Evolutionary conservation across 2,888 invertebrate genomes (phyloP).

Genomic region (Petrolisthes cinctipes): DNA sequence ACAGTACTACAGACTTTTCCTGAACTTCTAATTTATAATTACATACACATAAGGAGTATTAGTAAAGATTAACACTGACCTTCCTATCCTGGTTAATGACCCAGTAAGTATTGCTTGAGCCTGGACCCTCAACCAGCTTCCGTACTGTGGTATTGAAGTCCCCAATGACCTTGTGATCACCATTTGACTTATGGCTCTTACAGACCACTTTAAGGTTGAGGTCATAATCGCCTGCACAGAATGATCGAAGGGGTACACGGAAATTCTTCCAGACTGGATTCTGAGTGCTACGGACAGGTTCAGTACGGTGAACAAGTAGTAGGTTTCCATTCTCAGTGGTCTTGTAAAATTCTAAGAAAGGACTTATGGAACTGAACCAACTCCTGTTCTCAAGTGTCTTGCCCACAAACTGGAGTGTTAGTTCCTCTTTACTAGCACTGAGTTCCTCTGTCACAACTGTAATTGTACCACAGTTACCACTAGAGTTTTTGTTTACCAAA

Average conservation of each 20-base stretch:
- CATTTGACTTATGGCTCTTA: constrained; percentile 69
- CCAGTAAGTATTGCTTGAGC: constrained; percentile 69
- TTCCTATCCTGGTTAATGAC: constrained; percentile 69
- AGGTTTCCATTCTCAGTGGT: constrained; percentile 69
- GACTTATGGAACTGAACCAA: constrained; percentile 68
- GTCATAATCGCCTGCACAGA: constrained; percentile 72
- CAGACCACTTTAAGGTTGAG: constrained; percentile 71
- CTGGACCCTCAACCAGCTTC: constrained; percentile 67
- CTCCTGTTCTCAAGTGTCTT: constrained; percentile 68
- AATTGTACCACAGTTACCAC: constrained; percentile 63
- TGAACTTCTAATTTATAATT: neutral
- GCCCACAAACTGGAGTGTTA: constrained; percentile 68
- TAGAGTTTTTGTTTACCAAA: constrained; percentile 22
- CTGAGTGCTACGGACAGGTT: constrained; percentile 72
- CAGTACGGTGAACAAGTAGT: constrained; percentile 65
- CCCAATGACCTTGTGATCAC: constrained; percentile 67
- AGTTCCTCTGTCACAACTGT: constrained; percentile 70
- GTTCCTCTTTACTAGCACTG: constrained; percentile 68
- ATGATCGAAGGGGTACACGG: constrained; percentile 68
- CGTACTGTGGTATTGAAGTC: constrained; percentile 66
- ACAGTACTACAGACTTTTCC: too few species aligned
- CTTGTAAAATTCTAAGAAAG: constrained; percentile 70
- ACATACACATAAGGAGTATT: neutral
- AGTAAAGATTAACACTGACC: constrained; percentile 63
- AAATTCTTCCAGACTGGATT: constrained; percentile 74